Base-by-base conservation (phyloP, 37 sponge, comb jelly and placozoan genomes). In the Mnemiopsis leidyi region DNA sequence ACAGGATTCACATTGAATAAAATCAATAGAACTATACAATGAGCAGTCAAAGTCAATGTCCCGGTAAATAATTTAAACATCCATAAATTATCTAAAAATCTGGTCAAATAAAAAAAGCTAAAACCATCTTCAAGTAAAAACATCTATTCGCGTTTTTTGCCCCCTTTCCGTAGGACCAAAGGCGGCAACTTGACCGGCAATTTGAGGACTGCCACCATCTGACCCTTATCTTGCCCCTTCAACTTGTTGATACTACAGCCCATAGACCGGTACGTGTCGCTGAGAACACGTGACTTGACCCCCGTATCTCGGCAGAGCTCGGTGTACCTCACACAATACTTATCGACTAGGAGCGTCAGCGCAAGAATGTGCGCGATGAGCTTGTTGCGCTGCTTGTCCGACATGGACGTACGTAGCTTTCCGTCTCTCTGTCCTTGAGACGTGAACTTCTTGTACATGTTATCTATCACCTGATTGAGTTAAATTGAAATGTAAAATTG, bases 401-500 rank as follows among this genome's bases (percentile, higher is more conserved):
- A 85, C 7, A 85, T 39, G 61, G 90, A 85, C 0, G 90, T 85
- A 2, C 90, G 90, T 1, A 85, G 21, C 48, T 85, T 85, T 1
- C 90, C 90, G 16, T 85, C 90, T 2, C 23, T 29, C 35, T 85
- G 90, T 9, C 90, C 90, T 36, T 39, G 90, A 7, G 90, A 85
- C 1, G 90, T 40, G 90, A 40, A 85, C 90, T 39, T 38, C 61
- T 40, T 38, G 90, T 85, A 85, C 23, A 85, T 38, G 26, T 28
- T 85, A 18, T 85, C 90, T 40, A 39, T 85, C 48, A 85, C 90
- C 90, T 85, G 90, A 37, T 16, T 9, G 35, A 34, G 79, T 28
- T n/a, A n/a, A n/a, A n/a, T n/a, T n/a, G n/a, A n/a, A n/a, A n/a
- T n/a, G n/a, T n/a, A n/a, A n/a, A n/a, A n/a, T n/a, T n/a, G n/a